Percentiles rank a stretch among this genome's conserved stretches.
These are phyloP conservation scores for Brachyrhaphis roseni DNA, from an alignment of 2,797 vertebrate genomes.

Conservation along the genomic window DNA sequence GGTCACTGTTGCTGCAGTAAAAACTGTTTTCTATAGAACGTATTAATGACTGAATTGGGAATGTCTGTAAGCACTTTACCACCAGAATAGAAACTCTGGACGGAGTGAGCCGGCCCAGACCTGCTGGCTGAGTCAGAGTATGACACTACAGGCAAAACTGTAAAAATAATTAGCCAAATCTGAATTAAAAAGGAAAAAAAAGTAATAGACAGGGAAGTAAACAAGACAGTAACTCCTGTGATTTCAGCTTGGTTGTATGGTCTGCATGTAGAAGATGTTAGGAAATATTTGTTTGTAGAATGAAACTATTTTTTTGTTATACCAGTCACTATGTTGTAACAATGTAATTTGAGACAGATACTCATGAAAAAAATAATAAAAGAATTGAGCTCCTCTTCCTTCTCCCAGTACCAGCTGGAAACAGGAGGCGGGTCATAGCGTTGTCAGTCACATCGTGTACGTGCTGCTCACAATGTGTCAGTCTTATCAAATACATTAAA, in stretches of 20 bases:
- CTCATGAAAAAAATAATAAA: too few species aligned
- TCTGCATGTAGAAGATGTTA: not conserved
- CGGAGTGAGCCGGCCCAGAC: not conserved
- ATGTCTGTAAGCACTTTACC: not conserved
- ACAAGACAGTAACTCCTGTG: not conserved
- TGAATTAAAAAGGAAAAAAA: not conserved
- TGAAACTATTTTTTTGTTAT: too few species aligned
- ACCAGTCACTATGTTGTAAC: too few species aligned
- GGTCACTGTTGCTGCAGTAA: not conserved
- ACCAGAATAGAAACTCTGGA: not conserved
- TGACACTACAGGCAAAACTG: not conserved
- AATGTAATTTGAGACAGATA: too few species aligned
- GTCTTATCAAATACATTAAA: too few species aligned
- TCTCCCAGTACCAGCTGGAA: too few species aligned
- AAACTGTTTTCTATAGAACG: not conserved
- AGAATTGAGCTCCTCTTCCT: too few species aligned
- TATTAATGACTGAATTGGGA: not conserved
- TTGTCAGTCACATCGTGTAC: too few species aligned
- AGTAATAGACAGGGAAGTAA: not conserved
- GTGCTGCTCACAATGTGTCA: too few species aligned
- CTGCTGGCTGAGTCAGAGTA: not conserved
- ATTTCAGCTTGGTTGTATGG: not conserved
- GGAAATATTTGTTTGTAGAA: not conserved
- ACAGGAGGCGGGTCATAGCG: too few species aligned
- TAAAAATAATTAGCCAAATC: not conserved